Percentiles rank a stretch among this genome's conserved stretches.
Evolutionary conservation across 1,140 invertebrate genomes (phyloP).

Genomic region (Macrostomum lignano): DNA sequence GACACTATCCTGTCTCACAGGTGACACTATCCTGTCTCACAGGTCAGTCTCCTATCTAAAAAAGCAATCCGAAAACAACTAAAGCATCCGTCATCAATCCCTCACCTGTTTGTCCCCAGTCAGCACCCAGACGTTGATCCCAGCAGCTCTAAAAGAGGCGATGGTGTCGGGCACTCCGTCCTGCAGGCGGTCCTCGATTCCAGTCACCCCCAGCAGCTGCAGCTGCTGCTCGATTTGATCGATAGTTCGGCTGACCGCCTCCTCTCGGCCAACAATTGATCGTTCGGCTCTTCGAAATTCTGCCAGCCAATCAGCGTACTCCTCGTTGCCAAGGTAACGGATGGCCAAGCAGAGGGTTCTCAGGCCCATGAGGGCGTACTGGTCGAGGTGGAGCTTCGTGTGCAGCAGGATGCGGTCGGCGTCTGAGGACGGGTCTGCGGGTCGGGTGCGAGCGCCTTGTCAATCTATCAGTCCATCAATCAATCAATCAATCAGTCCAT

Average conservation of each 20-base stretch:
- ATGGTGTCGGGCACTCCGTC: slow-evolving; percentile 88
- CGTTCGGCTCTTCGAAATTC: slow-evolving; percentile 25
- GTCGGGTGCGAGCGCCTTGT: no score
- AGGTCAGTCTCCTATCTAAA: background rate
- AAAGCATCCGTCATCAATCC: slow-evolving; percentile 35
- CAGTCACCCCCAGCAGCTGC: slow-evolving; percentile 58
- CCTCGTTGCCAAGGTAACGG: slow-evolving; percentile 33
- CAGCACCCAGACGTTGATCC: slow-evolving; percentile 64
- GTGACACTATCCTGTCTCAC: no score
- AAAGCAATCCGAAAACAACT: background rate
- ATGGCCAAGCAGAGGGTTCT: slow-evolving; percentile 65
- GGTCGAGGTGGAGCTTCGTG: no score
- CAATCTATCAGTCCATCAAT: no score
- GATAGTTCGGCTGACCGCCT: slow-evolving; percentile 24
- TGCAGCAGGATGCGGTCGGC: no score
- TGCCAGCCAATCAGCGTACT: slow-evolving; percentile 45
- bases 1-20: no score
- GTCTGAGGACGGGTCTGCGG: no score
- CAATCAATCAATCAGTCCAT: no score
- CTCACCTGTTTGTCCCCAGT: slow-evolving; percentile 95
- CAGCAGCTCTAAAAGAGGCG: no score
- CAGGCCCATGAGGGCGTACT: no score
- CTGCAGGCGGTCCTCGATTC: slow-evolving; percentile 94
- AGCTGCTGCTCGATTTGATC: slow-evolving; percentile 35
- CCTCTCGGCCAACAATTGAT: slow-evolving; percentile 26